Conservation (phyloP, 2,888 invertebrate species). For the Crocallis elinguaria region DNA sequence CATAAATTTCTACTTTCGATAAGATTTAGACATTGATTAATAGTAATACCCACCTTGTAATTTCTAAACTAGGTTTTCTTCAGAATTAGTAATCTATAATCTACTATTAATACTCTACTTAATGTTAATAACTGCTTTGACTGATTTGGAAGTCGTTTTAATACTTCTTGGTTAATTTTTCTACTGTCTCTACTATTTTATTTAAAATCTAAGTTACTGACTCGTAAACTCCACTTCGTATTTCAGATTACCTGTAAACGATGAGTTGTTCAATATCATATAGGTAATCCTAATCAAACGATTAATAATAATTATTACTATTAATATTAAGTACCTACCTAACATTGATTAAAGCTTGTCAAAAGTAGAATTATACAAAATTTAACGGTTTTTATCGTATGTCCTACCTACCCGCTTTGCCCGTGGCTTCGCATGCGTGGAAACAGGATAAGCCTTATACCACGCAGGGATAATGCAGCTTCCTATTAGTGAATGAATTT, state of each 20-base stretch:
- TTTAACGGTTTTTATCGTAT: no score
- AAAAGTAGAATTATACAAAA: not conserved
- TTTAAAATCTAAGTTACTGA: slow-evolving; percentile 58
- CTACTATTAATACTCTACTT: slow-evolving; percentile 13
- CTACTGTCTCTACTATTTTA: slow-evolving; percentile 21
- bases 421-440: no score
- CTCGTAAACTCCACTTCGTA: slow-evolving; percentile 65
- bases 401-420: no score
- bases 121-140: slow-evolving; percentile 12
- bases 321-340: no score
- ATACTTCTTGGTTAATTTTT: slow-evolving; percentile 11
- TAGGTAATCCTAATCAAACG: no score
- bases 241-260: slow-evolving; percentile 66
- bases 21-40: slow-evolving; percentile 3
- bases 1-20: no score
- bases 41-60: slow-evolving; percentile 9
- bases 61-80: slow-evolving; percentile 8
- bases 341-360: no score
- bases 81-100: slow-evolving; percentile 10
- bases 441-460: no score
- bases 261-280: slow-evolving; percentile 11
- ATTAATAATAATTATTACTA: no score
- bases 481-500: no score
- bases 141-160: not conserved
- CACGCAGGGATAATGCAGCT: no score